Percentiles rank a stretch among this genome's conserved stretches.
These are phyloP conservation scores for Aphelenchoides besseyi DNA, from an alignment of 1,140 invertebrate genomes.

Conservation along the genomic window DNA sequence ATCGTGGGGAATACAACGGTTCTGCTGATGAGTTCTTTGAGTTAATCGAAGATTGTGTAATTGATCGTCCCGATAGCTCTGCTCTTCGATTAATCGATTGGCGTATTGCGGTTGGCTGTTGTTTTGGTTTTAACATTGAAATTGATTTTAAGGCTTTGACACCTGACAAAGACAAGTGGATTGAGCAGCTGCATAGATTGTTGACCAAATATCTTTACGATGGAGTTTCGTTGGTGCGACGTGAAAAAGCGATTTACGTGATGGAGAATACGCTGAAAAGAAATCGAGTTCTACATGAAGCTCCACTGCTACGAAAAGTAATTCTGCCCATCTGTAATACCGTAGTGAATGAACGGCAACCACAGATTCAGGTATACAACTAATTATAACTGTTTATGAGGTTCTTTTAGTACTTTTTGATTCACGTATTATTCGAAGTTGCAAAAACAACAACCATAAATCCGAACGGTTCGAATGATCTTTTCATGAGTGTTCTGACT, in stretches of 20 bases:
- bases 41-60: conserved; percentile 14
- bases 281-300: conserved; percentile 19
- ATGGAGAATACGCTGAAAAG: conserved; percentile 21
- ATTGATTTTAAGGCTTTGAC: background rate
- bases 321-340: conserved; percentile 15
- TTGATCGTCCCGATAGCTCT: conserved; percentile 11
- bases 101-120: conserved; percentile 20
- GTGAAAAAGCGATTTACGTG: conserved; percentile 27
- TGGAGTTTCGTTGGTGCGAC: conserved; percentile 15
- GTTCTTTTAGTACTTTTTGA: conserved; percentile 23
- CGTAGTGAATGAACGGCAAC: background rate
- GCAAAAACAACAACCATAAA: conserved; percentile 20
- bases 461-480: conserved; percentile 17
- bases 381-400: too few species aligned
- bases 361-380: conserved; percentile 13
- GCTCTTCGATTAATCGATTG: conserved; percentile 24
- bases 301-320: conserved; percentile 13
- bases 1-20: conserved; percentile 6
- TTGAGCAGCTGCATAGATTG: background rate
- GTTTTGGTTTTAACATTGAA: conserved; percentile 10
- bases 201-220: conserved; percentile 12
- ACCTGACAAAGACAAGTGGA: conserved; percentile 1
- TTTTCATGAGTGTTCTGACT: conserved; percentile 24
- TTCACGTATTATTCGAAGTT: conserved; percentile 23
- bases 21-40: conserved; percentile 22